Evolutionary conservation across 2,888 invertebrate species (phyloP).

Genomic region (Thecocarcelia acutangulata): DNA sequence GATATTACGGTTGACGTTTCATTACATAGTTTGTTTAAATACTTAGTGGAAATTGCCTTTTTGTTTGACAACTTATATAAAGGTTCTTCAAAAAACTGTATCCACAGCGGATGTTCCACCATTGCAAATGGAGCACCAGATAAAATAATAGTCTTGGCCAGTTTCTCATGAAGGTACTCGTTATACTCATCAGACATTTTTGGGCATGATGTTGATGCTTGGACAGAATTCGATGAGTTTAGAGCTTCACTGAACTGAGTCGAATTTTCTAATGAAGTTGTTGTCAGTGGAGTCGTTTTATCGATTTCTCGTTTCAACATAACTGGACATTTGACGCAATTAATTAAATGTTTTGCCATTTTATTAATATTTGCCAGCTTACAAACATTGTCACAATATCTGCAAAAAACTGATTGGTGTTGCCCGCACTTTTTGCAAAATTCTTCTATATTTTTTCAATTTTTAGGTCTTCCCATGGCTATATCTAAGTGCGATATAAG

Average conservation of each 20-base stretch:
- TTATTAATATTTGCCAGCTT: conserved; percentile 23
- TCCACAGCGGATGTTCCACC: conserved; percentile 15
- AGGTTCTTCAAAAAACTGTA: conserved; percentile 12
- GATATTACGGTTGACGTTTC: neutral
- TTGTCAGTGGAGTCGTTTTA: conserved; percentile 31
- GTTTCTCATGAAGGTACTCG: conserved; percentile 34
- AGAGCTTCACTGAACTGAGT: conserved; percentile 40
- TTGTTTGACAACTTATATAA: neutral
- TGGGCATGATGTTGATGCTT: neutral
- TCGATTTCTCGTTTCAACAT: conserved; percentile 36
- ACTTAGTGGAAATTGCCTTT: neutral
- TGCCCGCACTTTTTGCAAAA: conserved; percentile 48
- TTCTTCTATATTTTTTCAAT: conserved; percentile 41
- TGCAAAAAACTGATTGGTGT: conserved; percentile 37
- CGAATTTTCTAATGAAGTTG: conserved; percentile 43
- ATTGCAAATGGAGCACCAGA: conserved; percentile 44
- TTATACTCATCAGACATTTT: conserved; percentile 26
- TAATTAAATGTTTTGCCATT: conserved; percentile 39
- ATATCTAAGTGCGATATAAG: conserved; percentile 23
- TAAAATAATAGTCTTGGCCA: conserved; percentile 41
- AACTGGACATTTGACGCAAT: conserved; percentile 43
- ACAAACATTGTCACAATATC: conserved; percentile 45
- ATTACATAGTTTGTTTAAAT: conserved; percentile 1
- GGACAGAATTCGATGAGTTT: conserved; percentile 33
- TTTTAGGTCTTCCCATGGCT: conserved; percentile 40